Base-by-base conservation (phyloP, 2,797 vertebrate species). In the Vipera latastei region DNA sequence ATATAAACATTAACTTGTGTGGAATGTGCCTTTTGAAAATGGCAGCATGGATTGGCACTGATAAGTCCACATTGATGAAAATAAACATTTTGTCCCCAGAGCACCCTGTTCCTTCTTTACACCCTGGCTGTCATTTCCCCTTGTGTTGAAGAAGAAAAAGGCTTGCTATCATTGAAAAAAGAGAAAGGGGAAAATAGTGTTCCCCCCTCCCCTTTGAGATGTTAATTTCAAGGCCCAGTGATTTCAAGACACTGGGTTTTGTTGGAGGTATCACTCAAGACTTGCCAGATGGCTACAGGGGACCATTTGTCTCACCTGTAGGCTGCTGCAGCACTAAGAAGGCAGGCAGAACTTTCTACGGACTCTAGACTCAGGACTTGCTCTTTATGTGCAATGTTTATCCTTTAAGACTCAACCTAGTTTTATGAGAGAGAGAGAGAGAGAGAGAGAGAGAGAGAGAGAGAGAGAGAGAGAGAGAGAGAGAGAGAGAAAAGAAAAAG, bases 191-290 rank as follows among this genome's bases (percentile, higher is more conserved):
- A 92, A 93, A 95, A 92, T 94, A 94, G 94, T 96, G 95, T 96
- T 97, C 95, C 95, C 92, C 48, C 92, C 90, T 89, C 90, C 92
- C 69, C 51, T 57, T 95, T 83, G 92, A 95, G 96, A 97, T 97
- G 97, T 96, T 98, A 97, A 97, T 98, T 98, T 97, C 97, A 97
- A 97, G 97, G 96, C 96, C 97, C 96, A 97, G 95, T 92, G 93
- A 96, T 96, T 97, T 95, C 94, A 94, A 97, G 96, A 96, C 96
- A 96, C 96, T 86, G 92, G 96, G 96, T 95, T 89, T 96, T 96
- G 95, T 96, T 96, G 96, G 95, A 97, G 96, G 97, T 96, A 97
- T 97, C 96, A 94, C 95, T 97, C 97, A 97, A 96, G 95, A 94
- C 95, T 94, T 97, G 96, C 96, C 94, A 57, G 92, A 86, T 93